Conservation (phyloP, 2,888 invertebrate species). For the Junonia oenone region DNA sequence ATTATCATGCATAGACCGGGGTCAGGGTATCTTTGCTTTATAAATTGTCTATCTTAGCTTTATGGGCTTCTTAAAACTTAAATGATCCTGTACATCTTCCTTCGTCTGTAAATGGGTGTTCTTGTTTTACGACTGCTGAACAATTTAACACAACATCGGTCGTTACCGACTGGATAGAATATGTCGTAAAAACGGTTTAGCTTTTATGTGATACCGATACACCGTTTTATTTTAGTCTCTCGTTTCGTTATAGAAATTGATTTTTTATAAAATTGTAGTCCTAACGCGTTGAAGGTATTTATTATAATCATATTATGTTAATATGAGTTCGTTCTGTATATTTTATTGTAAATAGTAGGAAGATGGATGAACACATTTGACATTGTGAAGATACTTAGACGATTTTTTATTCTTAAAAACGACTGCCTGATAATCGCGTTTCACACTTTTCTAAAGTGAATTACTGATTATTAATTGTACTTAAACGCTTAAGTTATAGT, state of each 20-base stretch:
- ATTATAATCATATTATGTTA: too few species aligned
- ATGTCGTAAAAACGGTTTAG: constrained; percentile 17
- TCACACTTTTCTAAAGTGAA: too few species aligned
- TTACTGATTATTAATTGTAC: too few species aligned
- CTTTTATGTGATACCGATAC: constrained; percentile 14
- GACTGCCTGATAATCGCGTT: too few species aligned
- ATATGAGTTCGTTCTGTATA: too few species aligned
- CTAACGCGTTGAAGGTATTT: too few species aligned
- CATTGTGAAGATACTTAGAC: too few species aligned
- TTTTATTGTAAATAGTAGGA: too few species aligned
- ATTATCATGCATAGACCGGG: constrained; percentile 6
- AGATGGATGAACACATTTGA: too few species aligned
- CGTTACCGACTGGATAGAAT: constrained; percentile 18
- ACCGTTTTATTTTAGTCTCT: constrained; percentile 12
- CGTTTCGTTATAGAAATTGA: background rate
- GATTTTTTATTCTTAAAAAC: too few species aligned
- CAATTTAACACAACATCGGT: constrained; percentile 24
- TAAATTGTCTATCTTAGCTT: constrained; percentile 15
- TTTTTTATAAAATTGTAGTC: background rate
- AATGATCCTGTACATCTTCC: constrained; percentile 15
- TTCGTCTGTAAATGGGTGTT: constrained; percentile 17
- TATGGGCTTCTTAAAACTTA: constrained; percentile 14
- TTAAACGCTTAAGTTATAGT: too few species aligned
- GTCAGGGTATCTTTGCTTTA: constrained; percentile 2
- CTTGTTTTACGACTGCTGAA: constrained; percentile 23